Percentiles rank a stretch among this genome's conserved stretches.
phyloP scores from a whole-genome alignment of 2,888 invertebrate genomes.

The Apeira syringaria region DNA sequence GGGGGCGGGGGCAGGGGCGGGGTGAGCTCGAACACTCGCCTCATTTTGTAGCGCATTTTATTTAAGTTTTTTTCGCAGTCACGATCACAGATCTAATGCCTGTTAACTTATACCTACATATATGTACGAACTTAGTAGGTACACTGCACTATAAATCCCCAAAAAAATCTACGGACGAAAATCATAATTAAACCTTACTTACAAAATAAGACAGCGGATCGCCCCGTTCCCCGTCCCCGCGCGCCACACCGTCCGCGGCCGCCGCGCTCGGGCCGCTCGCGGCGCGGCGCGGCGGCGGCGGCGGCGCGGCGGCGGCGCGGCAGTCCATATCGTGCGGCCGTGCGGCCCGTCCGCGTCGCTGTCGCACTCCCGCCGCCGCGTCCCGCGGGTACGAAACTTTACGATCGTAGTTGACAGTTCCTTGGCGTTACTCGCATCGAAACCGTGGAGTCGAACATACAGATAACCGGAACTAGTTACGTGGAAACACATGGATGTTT shows the following conservation, averaged over 20 bases:
- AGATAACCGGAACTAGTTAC: neutral
- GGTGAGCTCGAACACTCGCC: too few relatives aligned
- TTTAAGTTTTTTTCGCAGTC: too few relatives aligned
- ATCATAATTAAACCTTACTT: too few relatives aligned
- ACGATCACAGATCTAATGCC: too few relatives aligned
- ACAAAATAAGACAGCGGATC: neutral
- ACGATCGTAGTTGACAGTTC: neutral
- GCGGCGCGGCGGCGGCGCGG: neutral
- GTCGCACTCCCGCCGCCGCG: neutral
- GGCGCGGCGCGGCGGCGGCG: neutral
- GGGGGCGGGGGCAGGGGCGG: slow-evolving; percentile 14
- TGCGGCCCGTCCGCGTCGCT: neutral
- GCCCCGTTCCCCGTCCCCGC: slow-evolving; percentile 9
- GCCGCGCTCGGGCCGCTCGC: neutral
- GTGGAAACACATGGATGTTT: neutral
- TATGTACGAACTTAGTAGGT: too few relatives aligned
- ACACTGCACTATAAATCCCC: too few relatives aligned
- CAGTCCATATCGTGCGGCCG: neutral
- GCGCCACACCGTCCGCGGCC: neutral
- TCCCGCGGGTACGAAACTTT: neutral
- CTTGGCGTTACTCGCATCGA: neutral
- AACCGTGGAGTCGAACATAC: too few relatives aligned
- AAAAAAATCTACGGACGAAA: too few relatives aligned
- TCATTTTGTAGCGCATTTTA: too few relatives aligned
- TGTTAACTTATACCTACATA: too few relatives aligned